These are phyloP conservation scores for Poecilus cupreus DNA, from an alignment of 2,888 invertebrate genomes.

Conservation along the genomic window DNA sequence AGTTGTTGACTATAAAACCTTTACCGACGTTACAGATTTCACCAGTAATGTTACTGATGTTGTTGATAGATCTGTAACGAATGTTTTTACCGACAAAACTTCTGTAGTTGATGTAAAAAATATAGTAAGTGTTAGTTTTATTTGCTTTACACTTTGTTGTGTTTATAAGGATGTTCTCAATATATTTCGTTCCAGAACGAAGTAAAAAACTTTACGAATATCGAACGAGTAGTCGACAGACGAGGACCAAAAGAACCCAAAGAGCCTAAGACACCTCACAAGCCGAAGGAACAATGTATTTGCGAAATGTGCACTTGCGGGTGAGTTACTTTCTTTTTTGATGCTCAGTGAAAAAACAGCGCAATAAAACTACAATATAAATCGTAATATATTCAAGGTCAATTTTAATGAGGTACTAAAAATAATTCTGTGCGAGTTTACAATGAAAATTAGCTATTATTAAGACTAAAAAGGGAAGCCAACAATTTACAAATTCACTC, in stretches of 20 bases:
- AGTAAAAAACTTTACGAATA: slow-evolving; percentile 71
- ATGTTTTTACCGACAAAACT: slow-evolving; percentile 39
- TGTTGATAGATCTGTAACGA: slow-evolving; percentile 39
- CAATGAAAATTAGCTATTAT: neutral
- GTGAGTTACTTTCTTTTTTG: slow-evolving; percentile 75
- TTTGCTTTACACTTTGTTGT: neutral
- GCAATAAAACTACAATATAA: neutral
- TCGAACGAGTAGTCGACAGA: slow-evolving; percentile 72
- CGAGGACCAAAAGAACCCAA: slow-evolving; percentile 71
- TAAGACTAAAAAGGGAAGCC: slow-evolving; percentile 3
- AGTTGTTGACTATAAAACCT: slow-evolving; percentile 64
- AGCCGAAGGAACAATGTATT: slow-evolving; percentile 85
- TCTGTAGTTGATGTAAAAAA: slow-evolving; percentile 76
- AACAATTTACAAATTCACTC: slow-evolving; percentile 28
- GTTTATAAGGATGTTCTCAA: neutral
- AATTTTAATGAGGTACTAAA: slow-evolving; percentile 6
- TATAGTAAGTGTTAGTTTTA: slow-evolving; percentile 69
- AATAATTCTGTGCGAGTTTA: neutral
- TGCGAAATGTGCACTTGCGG: slow-evolving; percentile 94
- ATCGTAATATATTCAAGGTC: slow-evolving; percentile 14
- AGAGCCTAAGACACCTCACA: slow-evolving; percentile 66
- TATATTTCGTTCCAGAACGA: slow-evolving; percentile 68
- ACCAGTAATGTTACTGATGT: slow-evolving; percentile 40
- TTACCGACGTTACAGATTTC: slow-evolving; percentile 57
- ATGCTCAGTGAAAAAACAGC: neutral